These are phyloP conservation scores for Panagrolaimus sp. DNA, from an alignment of 1,140 invertebrate species.

Conservation along the genomic window DNA sequence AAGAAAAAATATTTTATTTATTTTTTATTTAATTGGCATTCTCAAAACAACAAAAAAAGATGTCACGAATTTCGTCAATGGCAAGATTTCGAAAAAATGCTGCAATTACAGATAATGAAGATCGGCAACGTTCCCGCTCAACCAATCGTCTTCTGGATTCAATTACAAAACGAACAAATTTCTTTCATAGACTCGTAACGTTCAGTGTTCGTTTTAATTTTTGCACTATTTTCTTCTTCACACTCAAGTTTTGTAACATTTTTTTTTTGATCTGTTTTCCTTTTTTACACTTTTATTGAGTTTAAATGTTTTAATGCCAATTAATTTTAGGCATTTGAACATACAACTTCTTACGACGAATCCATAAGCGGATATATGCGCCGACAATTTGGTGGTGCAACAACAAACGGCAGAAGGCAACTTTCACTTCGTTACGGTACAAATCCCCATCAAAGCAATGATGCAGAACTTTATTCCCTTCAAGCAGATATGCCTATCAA, in stretches of 20 bases:
- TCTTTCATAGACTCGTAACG: constrained; percentile 8
- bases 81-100: constrained; percentile 50
- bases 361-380: constrained; percentile 93
- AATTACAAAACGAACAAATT: constrained; percentile 11
- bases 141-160: constrained; percentile 33
- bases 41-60: constrained; percentile 17
- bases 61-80: constrained; percentile 58
- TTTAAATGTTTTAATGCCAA: neutral
- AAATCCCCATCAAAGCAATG: constrained; percentile 92
- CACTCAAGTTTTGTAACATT: neutral
- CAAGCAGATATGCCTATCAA: constrained; percentile 74
- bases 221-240: neutral
- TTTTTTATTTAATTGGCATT: neutral
- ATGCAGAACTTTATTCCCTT: constrained; percentile 80
- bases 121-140: constrained; percentile 30
- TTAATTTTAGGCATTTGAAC: constrained; percentile 60
- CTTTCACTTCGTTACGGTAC: constrained; percentile 75
- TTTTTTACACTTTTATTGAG: neutral
- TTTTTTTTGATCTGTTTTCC: neutral
- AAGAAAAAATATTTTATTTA: too few relatives aligned
- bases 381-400: constrained; percentile 70
- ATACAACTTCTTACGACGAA: constrained; percentile 85
- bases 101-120: constrained; percentile 22
- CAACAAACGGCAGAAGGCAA: constrained; percentile 58
- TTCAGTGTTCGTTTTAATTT: constrained; percentile 10